Evolutionary conservation across 2,113 vertebrate genomes (phyloP).

Genomic region (Pygathrix nemaeus): DNA sequence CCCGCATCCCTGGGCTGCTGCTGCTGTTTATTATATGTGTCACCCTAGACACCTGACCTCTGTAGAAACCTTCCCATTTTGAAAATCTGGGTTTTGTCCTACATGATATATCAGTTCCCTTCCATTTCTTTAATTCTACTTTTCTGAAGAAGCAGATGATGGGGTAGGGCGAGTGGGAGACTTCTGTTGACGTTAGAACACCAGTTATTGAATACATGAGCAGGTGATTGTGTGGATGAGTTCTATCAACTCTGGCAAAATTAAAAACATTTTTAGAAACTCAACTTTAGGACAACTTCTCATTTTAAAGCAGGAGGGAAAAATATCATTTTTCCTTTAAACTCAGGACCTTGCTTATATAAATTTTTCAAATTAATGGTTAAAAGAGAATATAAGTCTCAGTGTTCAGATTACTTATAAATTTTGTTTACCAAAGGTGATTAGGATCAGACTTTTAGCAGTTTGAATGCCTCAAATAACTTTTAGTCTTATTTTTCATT

Average conservation of each 20-base stretch:
- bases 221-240: not conserved
- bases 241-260: not conserved
- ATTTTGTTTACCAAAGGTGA: not conserved
- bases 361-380: not conserved
- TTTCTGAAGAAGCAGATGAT: not conserved
- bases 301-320: not conserved
- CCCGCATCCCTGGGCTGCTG: not conserved
- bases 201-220: not conserved
- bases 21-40: not conserved
- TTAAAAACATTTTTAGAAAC: not conserved
- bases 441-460: not conserved
- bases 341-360: not conserved
- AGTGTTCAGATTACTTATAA: not conserved
- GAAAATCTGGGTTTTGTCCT: not conserved
- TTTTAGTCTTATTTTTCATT: not conserved
- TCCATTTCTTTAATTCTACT: not conserved
- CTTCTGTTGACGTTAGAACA: not conserved
- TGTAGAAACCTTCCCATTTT: not conserved
- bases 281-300: not conserved
- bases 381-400: not conserved
- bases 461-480: not conserved
- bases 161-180: rapidly evolving
- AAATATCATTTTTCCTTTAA: not conserved
- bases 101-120: not conserved
- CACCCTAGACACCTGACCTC: not conserved